phyloP scores from a whole-genome alignment of 37 sponge, comb jelly and placozoan species.

The Crambe crambe region DNA sequence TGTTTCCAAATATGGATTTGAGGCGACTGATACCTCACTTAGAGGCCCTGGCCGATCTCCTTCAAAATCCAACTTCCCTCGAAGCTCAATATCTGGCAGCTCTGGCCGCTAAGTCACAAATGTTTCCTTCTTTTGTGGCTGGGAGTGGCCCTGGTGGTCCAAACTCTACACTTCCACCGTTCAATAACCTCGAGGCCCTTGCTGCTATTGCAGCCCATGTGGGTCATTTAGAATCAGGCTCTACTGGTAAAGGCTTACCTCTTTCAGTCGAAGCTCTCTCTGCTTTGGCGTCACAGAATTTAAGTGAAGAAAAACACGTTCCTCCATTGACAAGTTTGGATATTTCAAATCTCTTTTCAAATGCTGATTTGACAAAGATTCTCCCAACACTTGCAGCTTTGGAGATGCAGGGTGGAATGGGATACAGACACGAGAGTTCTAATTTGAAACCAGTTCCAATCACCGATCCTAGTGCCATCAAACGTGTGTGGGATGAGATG shows the following conservation, averaged over 20 bases:
- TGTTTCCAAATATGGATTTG: constrained; percentile 16
- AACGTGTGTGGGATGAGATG: constrained; percentile 9
- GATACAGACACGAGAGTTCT: neutral
- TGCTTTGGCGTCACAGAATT: neutral
- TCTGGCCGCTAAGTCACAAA: constrained; percentile 23
- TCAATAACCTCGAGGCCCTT: neutral
- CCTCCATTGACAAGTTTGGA: constrained; percentile 4
- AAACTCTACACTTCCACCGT: neutral
- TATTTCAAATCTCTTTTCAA: neutral
- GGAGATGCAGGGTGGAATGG: constrained; percentile 9
- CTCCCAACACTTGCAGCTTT: constrained; percentile 12
- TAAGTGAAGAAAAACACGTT: neutral
- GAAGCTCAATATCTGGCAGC: constrained; percentile 37
- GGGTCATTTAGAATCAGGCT: neutral
- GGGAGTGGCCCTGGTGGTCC: neutral
- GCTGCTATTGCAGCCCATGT: constrained; percentile 11
- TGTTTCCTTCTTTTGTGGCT: neutral
- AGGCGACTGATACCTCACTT: constrained; percentile 24
- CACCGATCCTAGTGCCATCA: neutral
- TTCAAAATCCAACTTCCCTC: constrained; percentile 28
- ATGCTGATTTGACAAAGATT: constrained; percentile 15
- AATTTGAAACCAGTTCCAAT: neutral
- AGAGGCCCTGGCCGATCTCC: constrained; percentile 32
- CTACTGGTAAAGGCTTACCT: neutral
- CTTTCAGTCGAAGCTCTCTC: neutral